Conservation (phyloP, 2,888 invertebrate genomes). For the Axea sp. region DNA sequence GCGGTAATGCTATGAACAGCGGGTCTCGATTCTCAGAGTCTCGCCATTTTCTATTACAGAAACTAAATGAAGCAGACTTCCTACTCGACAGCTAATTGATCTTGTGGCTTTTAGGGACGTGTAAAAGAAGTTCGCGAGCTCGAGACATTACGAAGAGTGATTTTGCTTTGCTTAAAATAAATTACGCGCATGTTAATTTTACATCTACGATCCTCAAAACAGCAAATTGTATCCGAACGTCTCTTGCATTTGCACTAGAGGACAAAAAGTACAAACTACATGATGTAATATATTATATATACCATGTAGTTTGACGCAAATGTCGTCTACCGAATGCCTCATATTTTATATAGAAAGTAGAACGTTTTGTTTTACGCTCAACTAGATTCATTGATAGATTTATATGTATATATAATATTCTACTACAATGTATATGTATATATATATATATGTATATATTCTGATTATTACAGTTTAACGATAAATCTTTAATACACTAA, state of each 20-base stretch:
- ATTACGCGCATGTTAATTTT: constrained; percentile 63
- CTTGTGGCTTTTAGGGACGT: constrained; percentile 63
- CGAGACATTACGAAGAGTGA: constrained; percentile 61
- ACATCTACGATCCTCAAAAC: constrained; percentile 60
- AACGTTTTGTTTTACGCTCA: too few relatives aligned
- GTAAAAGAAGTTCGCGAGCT: constrained; percentile 63
- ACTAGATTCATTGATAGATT: too few relatives aligned
- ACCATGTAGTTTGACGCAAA: constrained; percentile 19
- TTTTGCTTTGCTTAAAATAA: constrained; percentile 62
- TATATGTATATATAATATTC: too few relatives aligned
- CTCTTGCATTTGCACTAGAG: constrained; percentile 38
- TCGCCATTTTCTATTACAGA: constrained; percentile 64
- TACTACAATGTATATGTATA: too few relatives aligned
- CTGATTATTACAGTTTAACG: too few relatives aligned
- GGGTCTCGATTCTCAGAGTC: constrained; percentile 59
- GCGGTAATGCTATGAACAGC: constrained; percentile 52
- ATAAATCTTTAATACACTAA: too few relatives aligned
- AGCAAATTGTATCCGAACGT: constrained; percentile 63
- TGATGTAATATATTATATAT: constrained; percentile 45
- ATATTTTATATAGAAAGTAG: background rate
- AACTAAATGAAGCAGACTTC: constrained; percentile 67
- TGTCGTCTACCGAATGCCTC: constrained; percentile 5
- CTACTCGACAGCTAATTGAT: constrained; percentile 67
- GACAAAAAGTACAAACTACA: constrained; percentile 48
- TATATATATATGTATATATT: too few relatives aligned